Conservation (phyloP, 2,113 vertebrate genomes). For the Antechinus stuartii region DNA sequence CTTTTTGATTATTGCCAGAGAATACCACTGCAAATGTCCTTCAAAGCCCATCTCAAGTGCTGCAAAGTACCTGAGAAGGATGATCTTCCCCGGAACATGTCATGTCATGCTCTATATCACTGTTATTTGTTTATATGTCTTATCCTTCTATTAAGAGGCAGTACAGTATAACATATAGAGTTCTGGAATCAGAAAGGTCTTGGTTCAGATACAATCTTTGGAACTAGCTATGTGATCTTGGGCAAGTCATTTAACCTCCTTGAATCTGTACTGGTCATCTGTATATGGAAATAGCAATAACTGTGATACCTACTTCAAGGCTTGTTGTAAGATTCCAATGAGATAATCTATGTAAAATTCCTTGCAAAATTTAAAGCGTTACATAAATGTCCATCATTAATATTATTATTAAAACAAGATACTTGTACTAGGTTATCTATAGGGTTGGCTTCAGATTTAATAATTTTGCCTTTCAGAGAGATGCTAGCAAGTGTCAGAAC, state of each 20-base stretch:
- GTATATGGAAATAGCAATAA: background rate
- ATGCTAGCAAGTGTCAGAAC: conserved; percentile 25
- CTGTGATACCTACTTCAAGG: background rate
- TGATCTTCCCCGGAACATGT: background rate
- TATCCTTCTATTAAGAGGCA: background rate
- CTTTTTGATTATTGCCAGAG: too few species aligned
- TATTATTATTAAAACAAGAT: background rate
- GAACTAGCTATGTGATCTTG: background rate
- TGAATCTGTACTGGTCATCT: background rate
- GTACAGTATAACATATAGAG: background rate
- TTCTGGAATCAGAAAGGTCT: background rate
- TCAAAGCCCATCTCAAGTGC: background rate
- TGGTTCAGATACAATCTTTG: background rate
- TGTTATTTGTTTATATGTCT: background rate
- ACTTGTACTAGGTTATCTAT: background rate
- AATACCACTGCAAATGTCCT: background rate
- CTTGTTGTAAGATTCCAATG: background rate
- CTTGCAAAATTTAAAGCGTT: background rate
- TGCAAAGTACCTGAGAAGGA: background rate
- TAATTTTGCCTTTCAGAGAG: conserved; percentile 47
- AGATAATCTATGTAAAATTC: background rate
- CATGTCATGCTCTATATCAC: background rate
- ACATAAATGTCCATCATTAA: background rate
- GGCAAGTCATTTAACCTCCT: background rate
- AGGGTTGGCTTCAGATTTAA: background rate